Evolutionary conservation across 2,888 invertebrate genomes (phyloP).

Genomic region (Lingula anatina): DNA sequence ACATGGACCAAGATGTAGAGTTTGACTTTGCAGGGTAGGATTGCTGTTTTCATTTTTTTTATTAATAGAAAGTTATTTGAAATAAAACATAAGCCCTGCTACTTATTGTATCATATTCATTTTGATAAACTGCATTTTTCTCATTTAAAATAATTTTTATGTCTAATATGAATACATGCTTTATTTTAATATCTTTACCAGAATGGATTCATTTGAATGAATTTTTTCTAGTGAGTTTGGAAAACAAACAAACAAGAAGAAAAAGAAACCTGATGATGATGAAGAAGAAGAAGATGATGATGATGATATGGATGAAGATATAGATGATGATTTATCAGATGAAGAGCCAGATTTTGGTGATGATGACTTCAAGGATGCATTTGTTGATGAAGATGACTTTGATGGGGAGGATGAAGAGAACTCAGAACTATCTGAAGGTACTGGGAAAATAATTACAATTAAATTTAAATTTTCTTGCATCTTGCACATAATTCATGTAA

Average conservation of each 20-base stretch:
- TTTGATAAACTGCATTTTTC: too few species aligned
- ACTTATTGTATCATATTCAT: too few species aligned
- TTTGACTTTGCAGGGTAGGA: conserved; percentile 31
- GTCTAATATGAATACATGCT: too few species aligned
- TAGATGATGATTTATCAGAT: conserved; percentile 30
- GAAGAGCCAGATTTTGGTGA: conserved; percentile 32
- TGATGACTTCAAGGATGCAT: conserved; percentile 36
- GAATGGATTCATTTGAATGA: too few species aligned
- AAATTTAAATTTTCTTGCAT: too few species aligned
- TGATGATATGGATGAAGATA: conserved; percentile 47
- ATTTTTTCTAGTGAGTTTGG: conserved; percentile 9
- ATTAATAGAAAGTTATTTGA: too few species aligned
- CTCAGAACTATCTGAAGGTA: conserved; percentile 22
- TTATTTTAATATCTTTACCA: too few species aligned
- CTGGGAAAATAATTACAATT: too few species aligned
- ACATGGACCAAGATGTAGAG: conserved; percentile 61
- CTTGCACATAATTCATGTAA: too few species aligned
- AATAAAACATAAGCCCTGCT: too few species aligned
- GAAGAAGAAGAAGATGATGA: conserved; percentile 45
- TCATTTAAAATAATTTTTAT: too few species aligned
- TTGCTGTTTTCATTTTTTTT: conserved; percentile 1
- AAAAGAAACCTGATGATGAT: conserved; percentile 13
- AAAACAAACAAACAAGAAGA: conserved; percentile 22
- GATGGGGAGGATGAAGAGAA: conserved; percentile 20
- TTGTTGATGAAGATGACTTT: conserved; percentile 31